A percentile compares a stretch with the other conserved stretches of the same genome.
phyloP scores from a whole-genome alignment of 2,888 invertebrate genomes.

The Dorcus parallelipipedus region DNA sequence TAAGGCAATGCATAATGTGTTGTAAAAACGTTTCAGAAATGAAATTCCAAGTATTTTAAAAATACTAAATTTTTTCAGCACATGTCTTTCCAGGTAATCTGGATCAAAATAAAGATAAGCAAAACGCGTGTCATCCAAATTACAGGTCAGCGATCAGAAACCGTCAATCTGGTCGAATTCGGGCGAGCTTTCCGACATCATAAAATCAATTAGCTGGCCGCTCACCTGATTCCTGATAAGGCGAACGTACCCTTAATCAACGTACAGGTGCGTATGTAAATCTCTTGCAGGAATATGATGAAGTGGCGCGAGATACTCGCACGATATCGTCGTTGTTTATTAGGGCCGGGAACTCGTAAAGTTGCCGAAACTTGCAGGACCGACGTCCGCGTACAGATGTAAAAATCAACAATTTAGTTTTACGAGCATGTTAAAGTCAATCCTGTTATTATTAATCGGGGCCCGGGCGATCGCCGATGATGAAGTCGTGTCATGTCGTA shows the following conservation, averaged over 20 bases:
- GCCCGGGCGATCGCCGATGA: not conserved
- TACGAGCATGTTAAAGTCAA: not conserved
- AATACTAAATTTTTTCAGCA: too few species aligned
- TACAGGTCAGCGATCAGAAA: too few species aligned
- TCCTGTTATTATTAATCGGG: not conserved
- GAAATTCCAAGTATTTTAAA: too few species aligned
- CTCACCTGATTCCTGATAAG: conserved; percentile 13
- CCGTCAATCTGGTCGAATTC: too few species aligned
- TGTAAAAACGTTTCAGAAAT: too few species aligned
- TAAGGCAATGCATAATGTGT: too few species aligned
- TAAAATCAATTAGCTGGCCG: conserved; percentile 9
- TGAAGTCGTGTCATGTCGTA: not conserved
- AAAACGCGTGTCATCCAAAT: too few species aligned
- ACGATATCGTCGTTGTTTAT: not conserved
- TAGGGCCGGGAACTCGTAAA: not conserved
- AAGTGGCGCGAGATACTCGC: not conserved
- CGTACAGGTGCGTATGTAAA: conserved; percentile 23
- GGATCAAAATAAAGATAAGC: too few species aligned
- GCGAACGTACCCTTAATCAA: conserved; percentile 19
- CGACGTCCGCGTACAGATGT: not conserved
- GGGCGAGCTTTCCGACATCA: not conserved
- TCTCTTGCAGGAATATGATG: conserved; percentile 20
- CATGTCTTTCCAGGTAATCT: too few species aligned
- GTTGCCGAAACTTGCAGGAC: not conserved
- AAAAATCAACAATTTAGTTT: conserved; percentile 2